Conservation (phyloP, 2,888 invertebrate genomes). For the Latrodectus hesperus region DNA sequence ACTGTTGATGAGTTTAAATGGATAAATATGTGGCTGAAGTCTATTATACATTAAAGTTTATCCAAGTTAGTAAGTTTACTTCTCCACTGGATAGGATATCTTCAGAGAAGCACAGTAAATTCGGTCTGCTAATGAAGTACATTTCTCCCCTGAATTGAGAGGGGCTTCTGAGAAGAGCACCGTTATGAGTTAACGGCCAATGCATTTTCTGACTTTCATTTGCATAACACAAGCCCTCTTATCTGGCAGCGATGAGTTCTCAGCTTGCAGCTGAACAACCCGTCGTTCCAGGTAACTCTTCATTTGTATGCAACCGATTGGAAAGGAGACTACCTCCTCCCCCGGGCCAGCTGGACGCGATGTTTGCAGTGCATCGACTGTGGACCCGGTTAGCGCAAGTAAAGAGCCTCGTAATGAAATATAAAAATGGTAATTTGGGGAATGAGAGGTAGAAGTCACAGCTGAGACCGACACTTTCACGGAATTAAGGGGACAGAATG, state of each 20-base stretch:
- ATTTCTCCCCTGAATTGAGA: too few relatives aligned
- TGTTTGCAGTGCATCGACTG: slow-evolving; percentile 8
- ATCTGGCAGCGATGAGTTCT: slow-evolving; percentile 41
- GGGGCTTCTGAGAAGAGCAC: neutral
- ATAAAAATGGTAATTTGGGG: neutral
- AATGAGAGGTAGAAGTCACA: neutral
- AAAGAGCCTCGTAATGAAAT: slow-evolving; percentile 10
- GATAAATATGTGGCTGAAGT: too few relatives aligned
- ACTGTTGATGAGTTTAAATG: too few relatives aligned
- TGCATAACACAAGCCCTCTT: slow-evolving; percentile 44
- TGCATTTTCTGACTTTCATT: slow-evolving; percentile 12
- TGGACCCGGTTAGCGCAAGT: slow-evolving; percentile 29
- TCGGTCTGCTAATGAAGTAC: too few relatives aligned
- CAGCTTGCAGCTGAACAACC: slow-evolving; percentile 61
- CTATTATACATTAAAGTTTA: too few relatives aligned
- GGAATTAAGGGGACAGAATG: neutral
- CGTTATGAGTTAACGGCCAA: slow-evolving; percentile 18
- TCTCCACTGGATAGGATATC: too few relatives aligned
- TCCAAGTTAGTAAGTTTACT: too few relatives aligned
- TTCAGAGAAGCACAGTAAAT: too few relatives aligned
- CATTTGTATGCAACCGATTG: slow-evolving; percentile 54
- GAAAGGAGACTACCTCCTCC: slow-evolving; percentile 7
- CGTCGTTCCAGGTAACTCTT: slow-evolving; percentile 28
- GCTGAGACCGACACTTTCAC: neutral
- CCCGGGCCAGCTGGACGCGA: slow-evolving; percentile 9